Evolutionary conservation across 2,888 invertebrate species (phyloP).

Genomic region (Brachyopa scutellaris): DNA sequence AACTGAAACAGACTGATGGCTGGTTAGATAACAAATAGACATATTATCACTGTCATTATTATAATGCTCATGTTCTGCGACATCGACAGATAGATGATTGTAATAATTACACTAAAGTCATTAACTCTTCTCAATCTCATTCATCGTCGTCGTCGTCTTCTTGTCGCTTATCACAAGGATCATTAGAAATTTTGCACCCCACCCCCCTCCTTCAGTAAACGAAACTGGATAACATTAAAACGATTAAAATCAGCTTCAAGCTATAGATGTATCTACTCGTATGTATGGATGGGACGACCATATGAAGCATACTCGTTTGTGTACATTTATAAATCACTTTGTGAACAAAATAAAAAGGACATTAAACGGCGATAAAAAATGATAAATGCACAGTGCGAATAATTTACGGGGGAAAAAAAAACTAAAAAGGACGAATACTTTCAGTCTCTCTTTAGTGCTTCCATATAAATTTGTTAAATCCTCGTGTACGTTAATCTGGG

Average conservation of each 20-base stretch:
- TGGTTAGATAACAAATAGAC: constrained; percentile 41
- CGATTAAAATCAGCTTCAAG: constrained; percentile 64
- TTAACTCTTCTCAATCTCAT: constrained; percentile 26
- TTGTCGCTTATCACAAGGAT: constrained; percentile 48
- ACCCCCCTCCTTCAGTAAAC: constrained; percentile 27
- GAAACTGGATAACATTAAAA: constrained; percentile 56
- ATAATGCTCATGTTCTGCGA: constrained; percentile 28
- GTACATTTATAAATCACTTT: constrained; percentile 68
- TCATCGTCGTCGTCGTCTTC: not conserved
- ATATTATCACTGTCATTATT: constrained; percentile 68
- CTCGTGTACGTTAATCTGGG: constrained; percentile 42
- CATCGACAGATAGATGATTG: constrained; percentile 37
- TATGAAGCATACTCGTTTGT: no score
- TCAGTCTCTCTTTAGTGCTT: not conserved
- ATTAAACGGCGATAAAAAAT: constrained; percentile 72
- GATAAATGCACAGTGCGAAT: constrained; percentile 68
- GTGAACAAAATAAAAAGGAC: constrained; percentile 68
- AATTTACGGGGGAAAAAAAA: constrained; percentile 56
- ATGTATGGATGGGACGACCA: no score
- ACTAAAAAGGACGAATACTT: constrained; percentile 11
- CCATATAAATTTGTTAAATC: constrained; percentile 47
- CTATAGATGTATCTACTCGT: constrained; percentile 13
- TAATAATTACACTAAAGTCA: constrained; percentile 64
- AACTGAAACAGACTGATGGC: constrained; percentile 61
- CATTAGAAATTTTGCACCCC: constrained; percentile 50